Conservation (phyloP, 2,797 vertebrate genomes). For the Urosaurus nigricauda region DNA sequence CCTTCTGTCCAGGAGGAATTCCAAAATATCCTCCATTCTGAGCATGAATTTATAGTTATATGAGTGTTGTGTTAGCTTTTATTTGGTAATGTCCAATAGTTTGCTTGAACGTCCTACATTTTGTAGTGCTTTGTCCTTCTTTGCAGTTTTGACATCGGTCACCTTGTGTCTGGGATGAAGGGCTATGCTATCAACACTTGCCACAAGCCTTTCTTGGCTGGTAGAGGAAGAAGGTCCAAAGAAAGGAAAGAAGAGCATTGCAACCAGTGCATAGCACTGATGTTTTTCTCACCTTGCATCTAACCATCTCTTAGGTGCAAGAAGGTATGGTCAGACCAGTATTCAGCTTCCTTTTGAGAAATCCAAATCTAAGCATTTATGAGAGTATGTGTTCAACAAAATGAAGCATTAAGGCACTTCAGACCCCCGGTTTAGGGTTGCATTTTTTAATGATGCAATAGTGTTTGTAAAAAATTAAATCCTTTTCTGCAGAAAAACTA, state of each 20-base stretch:
- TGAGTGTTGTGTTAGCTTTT: too few relatives aligned
- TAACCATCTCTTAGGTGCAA: background rate
- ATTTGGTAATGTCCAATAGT: too few relatives aligned
- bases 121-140: too few relatives aligned
- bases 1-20: too few relatives aligned
- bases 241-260: background rate
- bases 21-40: too few relatives aligned
- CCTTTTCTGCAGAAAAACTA: background rate
- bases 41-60: too few relatives aligned
- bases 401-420: background rate
- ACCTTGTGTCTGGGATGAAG: background rate
- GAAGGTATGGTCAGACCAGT: too few relatives aligned
- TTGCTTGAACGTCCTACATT: too few relatives aligned
- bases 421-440: background rate
- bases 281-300: background rate
- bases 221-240: background rate
- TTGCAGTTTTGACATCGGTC: too few relatives aligned
- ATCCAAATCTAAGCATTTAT: background rate
- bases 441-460: background rate
- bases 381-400: background rate
- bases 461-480: too few relatives aligned
- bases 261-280: too few relatives aligned
- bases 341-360: background rate
- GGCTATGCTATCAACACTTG: background rate
- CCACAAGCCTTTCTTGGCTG: background rate